Evolutionary conservation across 2,888 invertebrate species (phyloP).

Genomic region (Drosophila koepferae): DNA sequence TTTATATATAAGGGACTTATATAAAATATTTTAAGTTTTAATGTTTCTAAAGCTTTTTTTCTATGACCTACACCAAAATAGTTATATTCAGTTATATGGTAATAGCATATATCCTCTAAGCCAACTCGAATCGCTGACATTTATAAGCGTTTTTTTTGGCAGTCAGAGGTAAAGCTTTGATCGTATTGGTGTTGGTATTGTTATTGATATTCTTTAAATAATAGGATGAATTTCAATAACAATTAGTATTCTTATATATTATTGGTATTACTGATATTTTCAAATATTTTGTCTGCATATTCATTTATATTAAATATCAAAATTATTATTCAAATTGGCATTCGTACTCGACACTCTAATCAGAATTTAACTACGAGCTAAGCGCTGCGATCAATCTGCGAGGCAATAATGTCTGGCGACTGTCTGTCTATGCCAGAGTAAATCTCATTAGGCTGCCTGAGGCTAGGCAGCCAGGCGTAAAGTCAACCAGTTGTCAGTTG

Average conservation of each 20-base stretch:
- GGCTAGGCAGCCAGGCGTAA: constrained; percentile 25
- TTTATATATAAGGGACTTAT: no score
- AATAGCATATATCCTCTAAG: not conserved
- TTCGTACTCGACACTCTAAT: not conserved
- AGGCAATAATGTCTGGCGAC: constrained; percentile 1
- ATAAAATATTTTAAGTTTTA: no score
- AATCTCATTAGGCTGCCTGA: constrained; percentile 24
- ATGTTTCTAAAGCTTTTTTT: no score
- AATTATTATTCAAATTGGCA: not conserved
- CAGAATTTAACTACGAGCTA: no score
- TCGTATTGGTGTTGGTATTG: not conserved
- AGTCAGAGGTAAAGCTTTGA: not conserved
- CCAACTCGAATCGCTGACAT: not conserved
- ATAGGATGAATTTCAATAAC: no score
- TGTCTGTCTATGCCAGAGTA: constrained; percentile 3
- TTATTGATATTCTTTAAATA: no score
- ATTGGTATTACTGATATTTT: not conserved
- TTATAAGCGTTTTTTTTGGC: not conserved
- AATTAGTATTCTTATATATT: no score
- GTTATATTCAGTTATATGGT: no score
- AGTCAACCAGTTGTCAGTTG: constrained; percentile 51
- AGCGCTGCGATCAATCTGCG: not conserved
- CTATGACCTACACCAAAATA: no score
- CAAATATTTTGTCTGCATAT: not conserved
- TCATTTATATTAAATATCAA: not conserved